Percentiles rank a stretch among this genome's conserved stretches.
phyloP scores from a whole-genome alignment of 2,113 vertebrate genomes.

The Ploceus nigricollis region DNA sequence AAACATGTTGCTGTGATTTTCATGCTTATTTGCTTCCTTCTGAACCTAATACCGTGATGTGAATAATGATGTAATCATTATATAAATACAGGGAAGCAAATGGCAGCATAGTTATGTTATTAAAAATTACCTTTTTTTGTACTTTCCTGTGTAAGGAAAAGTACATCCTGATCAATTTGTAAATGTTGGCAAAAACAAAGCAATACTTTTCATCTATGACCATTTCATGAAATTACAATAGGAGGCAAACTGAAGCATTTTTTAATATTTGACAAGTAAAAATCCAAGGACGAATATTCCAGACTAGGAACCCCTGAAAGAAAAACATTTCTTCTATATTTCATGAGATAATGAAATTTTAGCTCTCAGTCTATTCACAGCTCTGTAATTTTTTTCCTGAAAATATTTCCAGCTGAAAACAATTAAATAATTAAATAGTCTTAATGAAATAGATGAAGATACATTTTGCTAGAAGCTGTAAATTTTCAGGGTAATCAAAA shows the following conservation, averaged over 20 bases:
- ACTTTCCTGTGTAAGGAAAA: constrained; percentile 4
- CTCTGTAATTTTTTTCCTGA: neutral
- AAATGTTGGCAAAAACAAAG: constrained; percentile 3
- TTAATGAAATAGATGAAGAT: neutral
- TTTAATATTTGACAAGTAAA: neutral
- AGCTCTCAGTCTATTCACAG: neutral
- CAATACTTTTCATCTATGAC: neutral
- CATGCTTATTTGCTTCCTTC: constrained; percentile 25
- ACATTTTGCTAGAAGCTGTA: neutral
- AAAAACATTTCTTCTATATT: neutral
- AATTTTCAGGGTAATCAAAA: neutral
- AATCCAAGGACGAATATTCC: neutral
- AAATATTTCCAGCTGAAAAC: neutral
- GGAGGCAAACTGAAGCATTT: neutral
- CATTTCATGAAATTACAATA: constrained; percentile 9
- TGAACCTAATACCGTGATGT: neutral
- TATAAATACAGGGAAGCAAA: constrained; percentile 22
- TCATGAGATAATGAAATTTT: neutral
- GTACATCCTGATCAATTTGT: constrained; percentile 1
- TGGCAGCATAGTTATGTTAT: constrained; percentile 27
- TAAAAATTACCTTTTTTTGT: constrained; percentile 49
- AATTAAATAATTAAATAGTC: neutral
- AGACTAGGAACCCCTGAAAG: neutral
- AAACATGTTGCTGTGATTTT: constrained; percentile 16
- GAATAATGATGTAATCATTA: constrained; percentile 23